Conservation (phyloP, 2,888 invertebrate genomes). For the Anoplius nigerrimus region DNA sequence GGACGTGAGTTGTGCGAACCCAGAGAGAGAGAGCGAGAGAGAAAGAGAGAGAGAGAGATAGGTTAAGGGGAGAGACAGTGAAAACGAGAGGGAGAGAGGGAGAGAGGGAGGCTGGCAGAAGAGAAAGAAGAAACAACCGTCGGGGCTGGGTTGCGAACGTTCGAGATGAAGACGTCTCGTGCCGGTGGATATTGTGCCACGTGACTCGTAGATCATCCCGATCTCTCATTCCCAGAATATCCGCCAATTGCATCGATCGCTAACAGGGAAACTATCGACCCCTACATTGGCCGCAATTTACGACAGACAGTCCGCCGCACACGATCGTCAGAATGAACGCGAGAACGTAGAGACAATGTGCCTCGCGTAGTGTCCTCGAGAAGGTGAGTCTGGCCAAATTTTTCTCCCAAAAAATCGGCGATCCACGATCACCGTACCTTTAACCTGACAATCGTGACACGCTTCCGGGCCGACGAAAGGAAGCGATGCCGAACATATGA, state of each 20-base stretch:
- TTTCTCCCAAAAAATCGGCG: too few species aligned
- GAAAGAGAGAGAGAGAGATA: constrained; percentile 24
- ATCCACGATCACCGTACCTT: too few species aligned
- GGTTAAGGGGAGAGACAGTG: not conserved
- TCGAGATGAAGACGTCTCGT: constrained; percentile 51
- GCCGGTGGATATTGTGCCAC: constrained; percentile 47
- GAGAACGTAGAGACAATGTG: not conserved
- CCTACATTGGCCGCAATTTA: too few species aligned
- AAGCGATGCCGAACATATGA: too few species aligned
- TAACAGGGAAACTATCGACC: too few species aligned
- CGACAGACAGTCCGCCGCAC: too few species aligned
- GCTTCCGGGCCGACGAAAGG: not conserved
- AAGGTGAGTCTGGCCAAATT: not conserved
- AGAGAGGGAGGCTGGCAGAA: constrained; percentile 13
- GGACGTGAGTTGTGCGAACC: constrained; percentile 69
- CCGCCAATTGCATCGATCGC: constrained; percentile 5
- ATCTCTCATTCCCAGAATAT: constrained; percentile 44
- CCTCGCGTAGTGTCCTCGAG: not conserved
- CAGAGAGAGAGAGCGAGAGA: constrained; percentile 23
- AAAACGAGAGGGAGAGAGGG: constrained; percentile 5
- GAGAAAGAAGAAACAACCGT: constrained; percentile 16
- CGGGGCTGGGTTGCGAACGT: constrained; percentile 28
- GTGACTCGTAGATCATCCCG: constrained; percentile 51
- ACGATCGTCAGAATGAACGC: too few species aligned
- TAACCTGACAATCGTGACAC: not conserved